These are phyloP conservation scores for Gallinago solitaria DNA, from an alignment of 2,797 vertebrate species.

Conservation along the genomic window DNA sequence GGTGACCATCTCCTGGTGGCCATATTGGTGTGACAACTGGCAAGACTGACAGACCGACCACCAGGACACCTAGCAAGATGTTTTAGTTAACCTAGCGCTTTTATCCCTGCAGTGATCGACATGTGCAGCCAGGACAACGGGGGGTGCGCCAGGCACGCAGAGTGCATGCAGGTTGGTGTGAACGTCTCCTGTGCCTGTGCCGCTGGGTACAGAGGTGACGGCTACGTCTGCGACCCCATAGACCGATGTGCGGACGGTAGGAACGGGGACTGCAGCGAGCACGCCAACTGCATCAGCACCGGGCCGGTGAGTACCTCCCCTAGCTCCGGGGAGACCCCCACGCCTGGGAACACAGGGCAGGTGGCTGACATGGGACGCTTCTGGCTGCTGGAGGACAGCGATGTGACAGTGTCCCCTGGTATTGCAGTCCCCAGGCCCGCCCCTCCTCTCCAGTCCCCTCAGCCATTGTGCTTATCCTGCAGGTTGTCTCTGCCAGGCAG, in stretches of 20 bases:
- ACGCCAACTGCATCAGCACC: slow-evolving; percentile 87
- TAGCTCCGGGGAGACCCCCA: rapidly evolving
- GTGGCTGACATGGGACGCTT: background rate
- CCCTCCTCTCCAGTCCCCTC: background rate
- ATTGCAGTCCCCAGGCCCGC: background rate
- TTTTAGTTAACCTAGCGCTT: background rate
- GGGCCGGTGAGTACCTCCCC: slow-evolving; percentile 85
- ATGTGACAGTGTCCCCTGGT: background rate
- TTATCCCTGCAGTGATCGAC: slow-evolving; percentile 80
- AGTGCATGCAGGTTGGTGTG: slow-evolving; percentile 84
- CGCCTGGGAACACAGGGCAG: no score
- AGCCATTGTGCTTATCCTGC: rapidly evolving
- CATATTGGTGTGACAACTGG: rapidly evolving
- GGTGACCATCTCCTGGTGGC: background rate
- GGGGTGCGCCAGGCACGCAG: slow-evolving; percentile 85
- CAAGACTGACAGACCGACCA: background rate
- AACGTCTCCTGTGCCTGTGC: slow-evolving; percentile 84
- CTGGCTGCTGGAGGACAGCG: background rate
- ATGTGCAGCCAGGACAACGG: slow-evolving; percentile 87
- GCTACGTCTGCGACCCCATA: slow-evolving; percentile 83
- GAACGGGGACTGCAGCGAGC: slow-evolving; percentile 93
- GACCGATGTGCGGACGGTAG: slow-evolving; percentile 82
- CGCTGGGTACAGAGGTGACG: slow-evolving; percentile 85
- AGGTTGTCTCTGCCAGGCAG: background rate
- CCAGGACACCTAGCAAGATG: background rate